These are phyloP conservation scores for Patella vulgata DNA, from an alignment of 1,140 invertebrate genomes.

Conservation along the genomic window DNA sequence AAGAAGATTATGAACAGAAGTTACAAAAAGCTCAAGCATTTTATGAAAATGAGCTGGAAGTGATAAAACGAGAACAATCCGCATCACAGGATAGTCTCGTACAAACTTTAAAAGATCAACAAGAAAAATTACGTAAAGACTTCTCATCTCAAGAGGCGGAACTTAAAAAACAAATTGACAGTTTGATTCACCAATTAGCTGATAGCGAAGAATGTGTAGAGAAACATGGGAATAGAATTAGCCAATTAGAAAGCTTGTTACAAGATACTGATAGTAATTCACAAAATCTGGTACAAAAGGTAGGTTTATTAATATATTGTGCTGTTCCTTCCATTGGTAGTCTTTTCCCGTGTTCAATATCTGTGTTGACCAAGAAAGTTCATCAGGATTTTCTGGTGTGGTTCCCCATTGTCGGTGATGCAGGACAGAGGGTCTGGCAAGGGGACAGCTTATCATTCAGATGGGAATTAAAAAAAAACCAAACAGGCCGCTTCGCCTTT, in stretches of 20 bases:
- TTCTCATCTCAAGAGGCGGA: constrained; percentile 49
- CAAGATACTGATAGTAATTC: constrained; percentile 45
- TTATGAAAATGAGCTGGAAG: constrained; percentile 64
- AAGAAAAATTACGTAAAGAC: constrained; percentile 58
- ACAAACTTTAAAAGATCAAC: constrained; percentile 40
- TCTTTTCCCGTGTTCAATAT: too few relatives aligned
- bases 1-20: constrained; percentile 61
- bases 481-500: too few relatives aligned
- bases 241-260: constrained; percentile 33
- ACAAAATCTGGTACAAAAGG: constrained; percentile 41
- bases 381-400: too few relatives aligned
- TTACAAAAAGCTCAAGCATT: constrained; percentile 60
- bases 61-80: constrained; percentile 45
- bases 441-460: too few relatives aligned
- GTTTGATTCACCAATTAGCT: constrained; percentile 52
- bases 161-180: constrained; percentile 56
- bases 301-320: constrained; percentile 26
- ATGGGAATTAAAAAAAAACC: too few relatives aligned
- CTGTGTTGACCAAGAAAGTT: too few relatives aligned
- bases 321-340: too few relatives aligned
- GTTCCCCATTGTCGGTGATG: too few relatives aligned
- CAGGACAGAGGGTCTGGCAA: too few relatives aligned
- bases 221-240: constrained; percentile 47
- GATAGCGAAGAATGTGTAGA: constrained; percentile 55
- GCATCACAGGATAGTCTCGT: constrained; percentile 40